phyloP scores from a whole-genome alignment of 1,140 invertebrate genomes.

The Cydia strobilella region DNA sequence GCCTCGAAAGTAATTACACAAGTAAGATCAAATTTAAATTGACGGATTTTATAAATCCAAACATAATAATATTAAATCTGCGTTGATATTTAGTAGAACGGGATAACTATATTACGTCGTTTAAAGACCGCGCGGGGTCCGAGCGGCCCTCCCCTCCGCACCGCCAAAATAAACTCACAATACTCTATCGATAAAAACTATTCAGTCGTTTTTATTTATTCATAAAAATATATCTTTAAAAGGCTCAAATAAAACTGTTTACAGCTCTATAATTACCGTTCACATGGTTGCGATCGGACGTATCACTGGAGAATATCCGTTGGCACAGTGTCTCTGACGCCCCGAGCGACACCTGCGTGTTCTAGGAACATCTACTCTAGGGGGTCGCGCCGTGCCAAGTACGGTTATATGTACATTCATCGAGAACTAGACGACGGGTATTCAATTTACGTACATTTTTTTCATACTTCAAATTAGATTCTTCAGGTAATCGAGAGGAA shows the following conservation, averaged over 20 bases:
- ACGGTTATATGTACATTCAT: neutral
- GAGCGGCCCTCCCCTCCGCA: slow-evolving; percentile 45
- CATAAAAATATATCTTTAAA: slow-evolving; percentile 80
- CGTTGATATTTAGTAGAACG: slow-evolving; percentile 62
- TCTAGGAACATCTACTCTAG: neutral
- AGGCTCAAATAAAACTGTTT: slow-evolving; percentile 76
- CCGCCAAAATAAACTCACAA: slow-evolving; percentile 74
- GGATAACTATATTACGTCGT: slow-evolving; percentile 76
- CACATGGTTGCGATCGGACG: slow-evolving; percentile 37
- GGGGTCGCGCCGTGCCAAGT: neutral
- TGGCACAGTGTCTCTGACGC: slow-evolving; percentile 49
- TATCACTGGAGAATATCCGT: slow-evolving; percentile 67
- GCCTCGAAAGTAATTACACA: slow-evolving; percentile 69
- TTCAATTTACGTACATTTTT: neutral
- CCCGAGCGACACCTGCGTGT: slow-evolving; percentile 34
- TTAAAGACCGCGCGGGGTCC: slow-evolving; percentile 71
- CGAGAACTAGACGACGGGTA: neutral
- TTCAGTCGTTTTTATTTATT: slow-evolving; percentile 79
- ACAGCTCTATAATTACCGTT: slow-evolving; percentile 46
- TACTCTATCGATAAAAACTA: slow-evolving; percentile 78
- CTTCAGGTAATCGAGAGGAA: neutral
- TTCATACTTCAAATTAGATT: neutral
- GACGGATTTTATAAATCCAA: slow-evolving; percentile 76
- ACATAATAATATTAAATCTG: slow-evolving; percentile 55
- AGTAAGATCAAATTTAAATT: slow-evolving; percentile 67